A percentile compares a stretch with the other conserved stretches of the same genome.
phyloP scores from a whole-genome alignment of 2,888 invertebrate species.

The Celastrina argiolus region DNA sequence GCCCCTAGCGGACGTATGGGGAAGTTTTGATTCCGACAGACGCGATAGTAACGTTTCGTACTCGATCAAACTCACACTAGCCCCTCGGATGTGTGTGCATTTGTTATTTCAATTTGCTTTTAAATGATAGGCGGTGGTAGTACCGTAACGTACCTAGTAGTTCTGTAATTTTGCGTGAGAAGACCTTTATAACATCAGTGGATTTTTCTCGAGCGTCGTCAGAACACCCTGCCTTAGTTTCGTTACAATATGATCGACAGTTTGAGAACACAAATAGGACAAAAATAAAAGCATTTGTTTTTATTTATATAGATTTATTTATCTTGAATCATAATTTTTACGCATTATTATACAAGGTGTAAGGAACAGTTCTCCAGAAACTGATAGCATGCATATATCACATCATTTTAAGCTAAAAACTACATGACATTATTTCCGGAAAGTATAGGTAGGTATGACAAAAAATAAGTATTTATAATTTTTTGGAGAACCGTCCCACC shows the following conservation, averaged over 20 bases:
- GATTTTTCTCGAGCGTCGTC: slow-evolving; percentile 2
- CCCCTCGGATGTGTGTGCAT: neutral
- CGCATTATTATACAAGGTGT: slow-evolving; percentile 1
- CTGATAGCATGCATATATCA: slow-evolving; percentile 8
- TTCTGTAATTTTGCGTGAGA: slow-evolving; percentile 3
- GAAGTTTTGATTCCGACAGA: slow-evolving; percentile 3
- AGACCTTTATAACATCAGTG: slow-evolving; percentile 3
- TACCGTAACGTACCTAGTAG: slow-evolving; percentile 3
- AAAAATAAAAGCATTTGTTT: neutral
- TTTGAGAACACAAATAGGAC: slow-evolving; percentile 3
- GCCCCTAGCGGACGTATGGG: slow-evolving; percentile 1
- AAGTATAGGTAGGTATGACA: slow-evolving; percentile 10
- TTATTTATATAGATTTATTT: slow-evolving; percentile 1
- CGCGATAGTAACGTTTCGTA: slow-evolving; percentile 3
- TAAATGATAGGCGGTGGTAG: slow-evolving; percentile 3
- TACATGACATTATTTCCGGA: slow-evolving; percentile 5
- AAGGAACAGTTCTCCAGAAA: neutral
- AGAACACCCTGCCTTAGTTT: slow-evolving; percentile 3
- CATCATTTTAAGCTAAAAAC: neutral
- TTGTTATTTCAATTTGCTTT: slow-evolving; percentile 4
- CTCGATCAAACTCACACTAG: slow-evolving; percentile 5
- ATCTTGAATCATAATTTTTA: slow-evolving; percentile 1
- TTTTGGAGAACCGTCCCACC: slow-evolving; percentile 2
- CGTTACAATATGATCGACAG: slow-evolving; percentile 3
- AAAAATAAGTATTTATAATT: slow-evolving; percentile 5